Base-by-base conservation (phyloP, 1,140 invertebrate genomes). In the Arion vulgaris region DNA sequence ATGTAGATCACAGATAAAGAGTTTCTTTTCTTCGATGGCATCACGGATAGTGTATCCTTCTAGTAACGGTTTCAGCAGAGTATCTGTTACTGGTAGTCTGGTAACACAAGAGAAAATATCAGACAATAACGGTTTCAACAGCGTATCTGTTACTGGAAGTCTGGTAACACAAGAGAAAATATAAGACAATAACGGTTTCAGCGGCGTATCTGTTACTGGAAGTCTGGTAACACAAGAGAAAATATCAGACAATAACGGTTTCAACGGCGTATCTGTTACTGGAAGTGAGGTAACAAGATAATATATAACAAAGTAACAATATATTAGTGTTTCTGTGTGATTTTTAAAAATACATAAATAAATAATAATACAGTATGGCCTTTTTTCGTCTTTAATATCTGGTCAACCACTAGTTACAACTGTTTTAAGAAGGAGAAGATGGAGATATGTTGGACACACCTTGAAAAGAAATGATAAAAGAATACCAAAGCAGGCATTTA, bases 1-100 rank as follows among this genome's bases (percentile, higher is more conserved):
- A 83, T 92, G 86, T 26, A 93, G 86, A 84, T 94, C 93, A 38
- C 93, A 90, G 0, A 93, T 90, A 85, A 93, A 94, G 5, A 94
- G 86, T 72, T 92, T 90, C 57, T 93, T 93, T 1, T 89, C 85
- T 73, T 91, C 85, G 7, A 94, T 83, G n/a, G 93, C 91, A 68
- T 93, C 62, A 7, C n/a, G 7, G 62, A 66, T 28, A 2, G 62
- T 66, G 7, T 32, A 17, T 34, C 62, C 62, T 66, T 66, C 62
- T 32, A 66, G 28, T 17, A 66, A 28, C 11, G 62, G 62, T 28
- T 66, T 66, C 62, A 66, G n/a, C 17, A 66, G 11, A 1, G 2
- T 17, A 17, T 66, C 62, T 66, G 62, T 66, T 32, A 66, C 62
- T 1, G 62, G 62, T 7, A 66, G 17, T 66, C 62, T 66, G 62